phyloP scores from a whole-genome alignment of 2,113 vertebrate genomes.

The Enhydra lutris region DNA sequence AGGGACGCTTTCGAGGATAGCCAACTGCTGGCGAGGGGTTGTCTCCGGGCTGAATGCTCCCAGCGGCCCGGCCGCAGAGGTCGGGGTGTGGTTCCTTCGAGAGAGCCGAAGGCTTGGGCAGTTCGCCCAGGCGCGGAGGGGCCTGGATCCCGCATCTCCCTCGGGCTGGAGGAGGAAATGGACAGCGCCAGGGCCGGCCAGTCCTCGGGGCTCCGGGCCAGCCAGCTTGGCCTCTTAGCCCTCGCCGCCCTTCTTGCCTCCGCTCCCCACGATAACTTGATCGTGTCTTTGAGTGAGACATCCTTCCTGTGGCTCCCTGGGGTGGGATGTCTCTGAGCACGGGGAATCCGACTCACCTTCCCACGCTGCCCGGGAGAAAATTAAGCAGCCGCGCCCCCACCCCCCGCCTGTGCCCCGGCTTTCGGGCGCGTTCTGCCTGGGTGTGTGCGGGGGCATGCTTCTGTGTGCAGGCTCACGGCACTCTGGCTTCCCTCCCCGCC shows the following conservation, averaged over 20 bases:
- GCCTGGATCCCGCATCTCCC: not conserved
- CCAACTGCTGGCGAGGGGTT: slow-evolving; percentile 30
- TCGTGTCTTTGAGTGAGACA: not conserved
- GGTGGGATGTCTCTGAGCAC: not conserved
- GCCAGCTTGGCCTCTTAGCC: slow-evolving; percentile 31
- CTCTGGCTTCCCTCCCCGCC: slow-evolving; percentile 14
- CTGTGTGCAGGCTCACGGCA: slow-evolving; percentile 32
- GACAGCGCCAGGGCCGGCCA: not conserved
- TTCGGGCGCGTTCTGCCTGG: slow-evolving; percentile 45
- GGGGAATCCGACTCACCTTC: slow-evolving; percentile 65
- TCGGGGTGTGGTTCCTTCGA: slow-evolving; percentile 54
- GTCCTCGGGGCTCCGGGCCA: not conserved
- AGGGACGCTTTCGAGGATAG: slow-evolving; percentile 18
- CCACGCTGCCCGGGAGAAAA: slow-evolving; percentile 49
- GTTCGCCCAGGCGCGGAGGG: not conserved
- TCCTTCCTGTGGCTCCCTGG: not conserved
- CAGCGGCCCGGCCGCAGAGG: slow-evolving; percentile 2
- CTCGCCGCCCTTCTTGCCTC: slow-evolving; percentile 18
- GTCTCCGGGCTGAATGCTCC: slow-evolving; percentile 42
- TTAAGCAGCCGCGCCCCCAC: slow-evolving; percentile 42
- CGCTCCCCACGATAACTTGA: slow-evolving; percentile 25
- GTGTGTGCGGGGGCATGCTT: slow-evolving; percentile 47
- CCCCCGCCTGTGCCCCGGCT: slow-evolving; percentile 37
- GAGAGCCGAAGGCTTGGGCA: not conserved
- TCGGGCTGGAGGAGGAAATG: not conserved